A percentile compares a stretch with the other conserved stretches of the same genome.
phyloP scores from a whole-genome alignment of 1,140 invertebrate species.

The Gryllus bimaculatus region DNA sequence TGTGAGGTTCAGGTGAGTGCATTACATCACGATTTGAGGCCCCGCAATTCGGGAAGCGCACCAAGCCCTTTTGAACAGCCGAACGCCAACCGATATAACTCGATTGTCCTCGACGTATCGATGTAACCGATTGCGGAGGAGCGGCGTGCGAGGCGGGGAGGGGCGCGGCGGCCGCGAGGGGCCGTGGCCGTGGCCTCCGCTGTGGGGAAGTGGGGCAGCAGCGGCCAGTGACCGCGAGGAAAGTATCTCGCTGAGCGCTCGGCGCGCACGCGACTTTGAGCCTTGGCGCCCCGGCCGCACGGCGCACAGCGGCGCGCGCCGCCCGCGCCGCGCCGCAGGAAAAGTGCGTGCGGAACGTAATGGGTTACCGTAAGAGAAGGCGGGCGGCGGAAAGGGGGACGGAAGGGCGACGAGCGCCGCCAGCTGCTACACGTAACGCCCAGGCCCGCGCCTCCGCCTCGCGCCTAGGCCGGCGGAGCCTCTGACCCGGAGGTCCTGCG shows the following conservation, averaged over 20 bases:
- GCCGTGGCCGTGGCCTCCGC: no score
- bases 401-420: background rate
- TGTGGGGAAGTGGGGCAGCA: background rate
- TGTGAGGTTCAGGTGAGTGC: no score
- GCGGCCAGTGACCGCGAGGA: background rate
- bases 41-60: no score
- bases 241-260: background rate
- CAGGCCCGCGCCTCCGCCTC: no score
- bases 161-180: no score
- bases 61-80: no score
- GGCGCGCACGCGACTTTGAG: background rate
- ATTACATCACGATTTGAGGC: no score
- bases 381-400: background rate
- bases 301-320: background rate
- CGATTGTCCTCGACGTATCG: no score
- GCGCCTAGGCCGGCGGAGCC: no score
- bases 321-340: background rate
- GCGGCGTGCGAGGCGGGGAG: background rate
- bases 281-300: background rate
- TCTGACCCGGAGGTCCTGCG: no score
- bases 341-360: conserved; percentile 3
- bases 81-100: no score
- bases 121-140: no score
- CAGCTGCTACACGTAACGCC: background rate
- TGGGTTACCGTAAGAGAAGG: background rate